Percentiles rank a stretch among this genome's conserved stretches.
Evolutionary conservation across 2,888 invertebrate species (phyloP).

Genomic region (Tinea semifulvella): DNA sequence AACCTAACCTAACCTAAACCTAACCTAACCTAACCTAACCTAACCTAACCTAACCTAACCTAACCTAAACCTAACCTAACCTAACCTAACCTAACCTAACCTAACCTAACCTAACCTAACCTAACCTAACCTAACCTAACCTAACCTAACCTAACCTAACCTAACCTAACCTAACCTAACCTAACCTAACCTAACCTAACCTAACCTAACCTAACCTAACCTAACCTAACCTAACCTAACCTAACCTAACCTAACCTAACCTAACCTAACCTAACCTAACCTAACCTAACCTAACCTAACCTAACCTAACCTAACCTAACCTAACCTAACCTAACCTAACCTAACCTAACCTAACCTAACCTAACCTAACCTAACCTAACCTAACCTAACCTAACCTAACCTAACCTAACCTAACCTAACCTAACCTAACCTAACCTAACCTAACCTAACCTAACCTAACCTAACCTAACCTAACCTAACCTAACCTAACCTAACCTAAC

Average conservation of each 20-base stretch:
- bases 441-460: conserved; percentile 16
- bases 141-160: conserved; percentile 21
- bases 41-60: conserved; percentile 21
- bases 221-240: conserved; percentile 16
- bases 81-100: conserved; percentile 21
- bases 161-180: conserved; percentile 19
- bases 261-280: conserved; percentile 17
- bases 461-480: conserved; percentile 15
- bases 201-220: conserved; percentile 17
- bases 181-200: conserved; percentile 19
- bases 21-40: conserved; percentile 21
- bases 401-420: conserved; percentile 20
- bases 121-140: conserved; percentile 21
- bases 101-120: conserved; percentile 21
- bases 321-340: conserved; percentile 19
- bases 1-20: too few relatives aligned
- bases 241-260: conserved; percentile 17
- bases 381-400: conserved; percentile 20
- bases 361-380: conserved; percentile 18
- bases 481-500: too few relatives aligned
- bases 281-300: conserved; percentile 18
- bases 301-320: conserved; percentile 19
- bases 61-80: conserved; percentile 21
- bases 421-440: conserved; percentile 20
- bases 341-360: conserved; percentile 19